Evolutionary conservation across 2,888 invertebrate species (phyloP).

Genomic region (Caenorhabditis zanzibari): DNA sequence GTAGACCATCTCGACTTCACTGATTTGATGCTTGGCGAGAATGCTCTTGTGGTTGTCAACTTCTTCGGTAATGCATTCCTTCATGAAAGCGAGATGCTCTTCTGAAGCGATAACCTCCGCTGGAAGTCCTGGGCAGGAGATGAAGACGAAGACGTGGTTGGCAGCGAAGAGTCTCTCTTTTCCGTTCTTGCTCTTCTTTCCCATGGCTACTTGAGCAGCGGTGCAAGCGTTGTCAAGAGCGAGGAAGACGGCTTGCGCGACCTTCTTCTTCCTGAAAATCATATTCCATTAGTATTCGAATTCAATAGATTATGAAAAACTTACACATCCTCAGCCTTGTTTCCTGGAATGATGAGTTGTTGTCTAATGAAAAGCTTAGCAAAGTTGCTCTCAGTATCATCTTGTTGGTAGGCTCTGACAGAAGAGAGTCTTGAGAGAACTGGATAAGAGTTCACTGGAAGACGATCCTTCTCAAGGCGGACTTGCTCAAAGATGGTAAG

Average conservation of each 20-base stretch:
- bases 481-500: conserved; percentile 64
- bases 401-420: conserved; percentile 71
- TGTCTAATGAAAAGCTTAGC: conserved; percentile 73
- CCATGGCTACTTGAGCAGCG: conserved; percentile 66
- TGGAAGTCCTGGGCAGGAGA: conserved; percentile 61
- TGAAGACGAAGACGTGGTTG: conserved; percentile 62
- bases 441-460: conserved; percentile 69
- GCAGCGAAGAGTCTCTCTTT: conserved; percentile 45
- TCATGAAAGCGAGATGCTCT: conserved; percentile 66
- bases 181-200: conserved; percentile 50
- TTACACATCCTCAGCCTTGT: conserved; percentile 61
- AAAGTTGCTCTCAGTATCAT: conserved; percentile 69
- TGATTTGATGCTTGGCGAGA: conserved; percentile 75
- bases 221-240: conserved; percentile 64
- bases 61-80: conserved; percentile 61
- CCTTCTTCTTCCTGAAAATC: conserved; percentile 40
- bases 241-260: conserved; percentile 38
- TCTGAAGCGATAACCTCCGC: conserved; percentile 55
- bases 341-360: conserved; percentile 58
- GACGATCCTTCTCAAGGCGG: conserved; percentile 79
- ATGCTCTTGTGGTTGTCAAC: conserved; percentile 71
- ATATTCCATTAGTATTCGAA: too few relatives aligned
- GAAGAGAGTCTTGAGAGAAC: conserved; percentile 71
- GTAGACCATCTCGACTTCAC: conserved; percentile 75
- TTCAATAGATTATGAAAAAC: background rate